Evolutionary conservation across 2,797 vertebrate genomes (phyloP).

Genomic region (Chelon auratus): DNA sequence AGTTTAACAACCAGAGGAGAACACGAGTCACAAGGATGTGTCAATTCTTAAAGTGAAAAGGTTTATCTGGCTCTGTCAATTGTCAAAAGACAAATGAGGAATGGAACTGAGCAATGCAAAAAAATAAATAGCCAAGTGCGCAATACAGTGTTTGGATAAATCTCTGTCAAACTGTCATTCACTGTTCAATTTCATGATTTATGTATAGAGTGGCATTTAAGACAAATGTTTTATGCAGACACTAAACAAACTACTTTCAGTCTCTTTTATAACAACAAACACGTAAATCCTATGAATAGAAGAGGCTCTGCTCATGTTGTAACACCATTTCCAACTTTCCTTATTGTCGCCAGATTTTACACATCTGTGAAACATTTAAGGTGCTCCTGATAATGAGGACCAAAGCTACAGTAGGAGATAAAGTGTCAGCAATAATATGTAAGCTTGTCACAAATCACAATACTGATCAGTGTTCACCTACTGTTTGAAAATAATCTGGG

Average conservation of each 20-base stretch:
- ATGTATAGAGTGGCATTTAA: slow-evolving; percentile 51
- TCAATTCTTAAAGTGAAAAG: slow-evolving; percentile 34
- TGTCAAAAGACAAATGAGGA: slow-evolving; percentile 24
- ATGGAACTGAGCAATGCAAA: slow-evolving; percentile 32
- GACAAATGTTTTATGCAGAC: slow-evolving; percentile 69
- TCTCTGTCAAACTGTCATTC: slow-evolving; percentile 10
- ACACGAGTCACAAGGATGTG: slow-evolving; percentile 29
- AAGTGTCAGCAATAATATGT: slow-evolving; percentile 37
- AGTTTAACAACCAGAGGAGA: slow-evolving; percentile 17
- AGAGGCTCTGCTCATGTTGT: slow-evolving; percentile 18
- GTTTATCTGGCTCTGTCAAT: slow-evolving; percentile 11
- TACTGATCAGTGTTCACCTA: slow-evolving; percentile 29
- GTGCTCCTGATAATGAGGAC: slow-evolving; percentile 18
- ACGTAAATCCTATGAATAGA: slow-evolving; percentile 49
- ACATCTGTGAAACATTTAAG: slow-evolving; percentile 44
- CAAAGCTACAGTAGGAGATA: slow-evolving; percentile 25
- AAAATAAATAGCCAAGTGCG: slow-evolving; percentile 25
- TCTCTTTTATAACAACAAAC: slow-evolving; percentile 40
- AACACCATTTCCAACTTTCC: slow-evolving; percentile 22
- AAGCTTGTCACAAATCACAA: slow-evolving; percentile 30
- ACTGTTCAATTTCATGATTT: slow-evolving; percentile 22
- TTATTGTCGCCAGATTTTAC: slow-evolving; percentile 34
- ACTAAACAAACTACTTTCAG: slow-evolving; percentile 38
- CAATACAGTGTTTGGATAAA: slow-evolving; percentile 29
- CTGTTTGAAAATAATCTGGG: slow-evolving; percentile 28